phyloP scores from a whole-genome alignment of 1,140 invertebrate genomes.

The Phocides pigmalion region DNA sequence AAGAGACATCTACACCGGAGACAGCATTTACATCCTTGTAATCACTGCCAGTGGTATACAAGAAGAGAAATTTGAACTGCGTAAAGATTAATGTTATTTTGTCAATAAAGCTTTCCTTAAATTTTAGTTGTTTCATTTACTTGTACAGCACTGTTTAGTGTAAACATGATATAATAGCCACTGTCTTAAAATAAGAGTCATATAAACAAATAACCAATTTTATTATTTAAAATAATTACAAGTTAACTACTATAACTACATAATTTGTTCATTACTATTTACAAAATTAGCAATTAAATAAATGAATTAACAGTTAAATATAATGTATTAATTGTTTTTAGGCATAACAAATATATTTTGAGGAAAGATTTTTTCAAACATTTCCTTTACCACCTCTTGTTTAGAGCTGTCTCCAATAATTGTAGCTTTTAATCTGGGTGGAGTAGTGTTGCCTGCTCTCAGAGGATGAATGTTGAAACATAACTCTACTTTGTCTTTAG shows the following conservation, averaged over 20 bases:
- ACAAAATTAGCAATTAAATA: slow-evolving; percentile 57
- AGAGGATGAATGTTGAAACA: slow-evolving; percentile 90
- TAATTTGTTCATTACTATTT: slow-evolving; percentile 74
- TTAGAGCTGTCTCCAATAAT: slow-evolving; percentile 78
- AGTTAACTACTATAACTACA: slow-evolving; percentile 74
- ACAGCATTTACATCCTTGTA: slow-evolving; percentile 94
- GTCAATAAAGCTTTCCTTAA: slow-evolving; percentile 53
- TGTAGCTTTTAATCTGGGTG: slow-evolving; percentile 87
- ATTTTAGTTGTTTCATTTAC: slow-evolving; percentile 32
- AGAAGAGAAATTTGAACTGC: slow-evolving; percentile 87
- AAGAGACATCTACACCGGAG: slow-evolving; percentile 98
- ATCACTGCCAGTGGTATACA: slow-evolving; percentile 95
- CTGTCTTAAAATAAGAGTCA: slow-evolving; percentile 34
- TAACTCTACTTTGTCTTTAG: slow-evolving; percentile 85
- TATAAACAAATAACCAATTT: slow-evolving; percentile 72
- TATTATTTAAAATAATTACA: slow-evolving; percentile 70
- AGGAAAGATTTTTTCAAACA: slow-evolving; percentile 77
- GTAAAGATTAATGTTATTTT: slow-evolving; percentile 88
- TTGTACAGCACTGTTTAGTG: neutral
- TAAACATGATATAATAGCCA: no score
- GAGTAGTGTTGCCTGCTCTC: slow-evolving; percentile 87
- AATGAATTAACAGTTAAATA: slow-evolving; percentile 51
- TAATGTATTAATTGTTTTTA: slow-evolving; percentile 76
- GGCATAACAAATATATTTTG: slow-evolving; percentile 82
- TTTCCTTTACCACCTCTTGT: slow-evolving; percentile 68